A percentile compares a stretch with the other conserved stretches of the same genome.
Conservation (phyloP, 2,797 vertebrate genomes). For the Nasua narica region DNA sequence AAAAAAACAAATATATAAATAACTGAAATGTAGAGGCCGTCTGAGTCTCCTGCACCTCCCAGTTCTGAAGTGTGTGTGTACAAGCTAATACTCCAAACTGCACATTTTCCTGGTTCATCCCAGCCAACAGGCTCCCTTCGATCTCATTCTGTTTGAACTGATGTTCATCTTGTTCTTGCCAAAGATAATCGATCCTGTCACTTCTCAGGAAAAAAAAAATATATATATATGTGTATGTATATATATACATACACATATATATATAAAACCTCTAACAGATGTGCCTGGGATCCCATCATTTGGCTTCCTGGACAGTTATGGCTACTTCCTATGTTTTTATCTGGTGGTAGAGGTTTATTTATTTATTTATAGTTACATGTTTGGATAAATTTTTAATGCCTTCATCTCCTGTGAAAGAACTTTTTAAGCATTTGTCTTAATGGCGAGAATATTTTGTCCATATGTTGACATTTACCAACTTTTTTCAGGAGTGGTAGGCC, state of each 20-base stretch:
- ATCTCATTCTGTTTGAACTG: not conserved
- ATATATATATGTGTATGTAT: too few relatives aligned
- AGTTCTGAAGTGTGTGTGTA: not conserved
- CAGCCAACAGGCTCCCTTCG: not conserved
- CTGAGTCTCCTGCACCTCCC: not conserved
- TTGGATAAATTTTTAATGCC: not conserved
- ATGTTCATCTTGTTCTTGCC: slow-evolving; percentile 47
- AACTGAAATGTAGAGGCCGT: not conserved
- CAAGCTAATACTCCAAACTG: not conserved
- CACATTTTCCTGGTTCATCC: not conserved
- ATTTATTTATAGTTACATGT: not conserved
- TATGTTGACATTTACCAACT: not conserved
- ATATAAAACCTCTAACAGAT: not conserved
- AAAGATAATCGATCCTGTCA: slow-evolving; percentile 45
- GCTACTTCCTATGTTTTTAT: not conserved
- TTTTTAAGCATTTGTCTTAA: not conserved
- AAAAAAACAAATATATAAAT: not conserved
- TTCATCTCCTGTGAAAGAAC: not conserved
- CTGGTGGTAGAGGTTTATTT: not conserved
- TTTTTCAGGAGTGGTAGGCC: not conserved
- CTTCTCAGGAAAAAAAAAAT: slow-evolving; percentile 21
- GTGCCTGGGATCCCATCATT: not conserved
- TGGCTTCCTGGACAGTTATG: not conserved
- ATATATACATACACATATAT: too few relatives aligned
- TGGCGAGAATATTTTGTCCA: not conserved